Base-by-base conservation (phyloP, 2,888 invertebrate species). In the Agrochola circellaris region DNA sequence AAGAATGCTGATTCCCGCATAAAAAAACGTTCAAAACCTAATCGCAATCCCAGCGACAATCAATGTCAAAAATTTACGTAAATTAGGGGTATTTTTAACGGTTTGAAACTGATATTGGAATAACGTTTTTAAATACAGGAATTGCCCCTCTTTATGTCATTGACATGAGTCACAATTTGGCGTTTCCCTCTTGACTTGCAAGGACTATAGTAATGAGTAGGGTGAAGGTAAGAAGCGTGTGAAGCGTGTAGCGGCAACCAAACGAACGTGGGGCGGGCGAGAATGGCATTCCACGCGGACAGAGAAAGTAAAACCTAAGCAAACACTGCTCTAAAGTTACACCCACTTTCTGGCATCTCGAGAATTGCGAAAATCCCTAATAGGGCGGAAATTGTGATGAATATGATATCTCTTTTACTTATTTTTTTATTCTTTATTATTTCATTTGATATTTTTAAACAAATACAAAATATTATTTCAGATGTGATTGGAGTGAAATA, bases 261-360 rank as follows among this genome's bases (percentile, higher is more conserved):
- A 83, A 87, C 89, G 87, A 90, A 91, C 90, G 88, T 89, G 87
- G 76, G 20, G 67, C 73, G 73, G 74, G 69, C 85, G 91, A 92
- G 92, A 93, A 93, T 93, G 93, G 91, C 93, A 93, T 93, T 93
- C 87, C 85, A 86, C 82, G 70, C 82, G 86, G 11, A 91, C 94
- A 95, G 95, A 95, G 95, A 95, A 95, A 95, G 95, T 95, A 95
- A 94, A 94, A 92, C 42, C 15, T 20, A 66, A 2, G 23, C 51
- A 42, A 34, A n/a, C n/a, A n/a, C 17, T 17, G 6, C 9, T 68
- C 51, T n/a, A 9, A 68, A 9, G 34, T n/a, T 54, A 54, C 17
- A 54, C n/a, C 23, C 17, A 56, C 34, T 54, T 68, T 68, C 68
- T 56, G 34, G 56, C n/a, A 68, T 38, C 20, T 34, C 34, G n/a